Evolutionary conservation across 1,140 invertebrate genomes (phyloP).

Genomic region (Lithobius niger): DNA sequence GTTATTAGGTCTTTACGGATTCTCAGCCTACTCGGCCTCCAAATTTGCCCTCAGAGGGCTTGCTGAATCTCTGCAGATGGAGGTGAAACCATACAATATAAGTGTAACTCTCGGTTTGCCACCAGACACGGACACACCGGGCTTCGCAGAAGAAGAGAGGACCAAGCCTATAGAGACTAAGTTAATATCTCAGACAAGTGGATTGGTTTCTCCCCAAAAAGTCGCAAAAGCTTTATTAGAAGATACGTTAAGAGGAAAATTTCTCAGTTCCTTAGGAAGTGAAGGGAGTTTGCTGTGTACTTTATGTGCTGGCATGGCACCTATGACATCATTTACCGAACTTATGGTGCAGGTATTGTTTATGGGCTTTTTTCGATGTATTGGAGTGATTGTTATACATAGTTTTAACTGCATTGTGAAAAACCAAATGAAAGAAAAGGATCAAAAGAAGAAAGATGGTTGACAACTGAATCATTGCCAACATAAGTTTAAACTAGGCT

Average conservation of each 20-base stretch:
- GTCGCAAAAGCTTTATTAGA: slow-evolving; percentile 66
- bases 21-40: slow-evolving; percentile 73
- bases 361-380: too few species aligned
- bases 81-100: slow-evolving; percentile 70
- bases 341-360: slow-evolving; percentile 41
- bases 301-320: slow-evolving; percentile 69
- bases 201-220: slow-evolving; percentile 55
- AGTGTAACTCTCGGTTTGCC: slow-evolving; percentile 76
- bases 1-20: slow-evolving; percentile 80
- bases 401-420: too few species aligned
- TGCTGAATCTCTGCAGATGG: slow-evolving; percentile 86
- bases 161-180: slow-evolving; percentile 78
- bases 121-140: slow-evolving; percentile 95
- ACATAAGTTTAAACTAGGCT: too few species aligned
- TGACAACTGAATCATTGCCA: too few species aligned
- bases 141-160: slow-evolving; percentile 71
- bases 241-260: slow-evolving; percentile 67
- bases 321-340: slow-evolving; percentile 44
- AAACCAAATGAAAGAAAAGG: too few species aligned
- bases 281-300: slow-evolving; percentile 68
- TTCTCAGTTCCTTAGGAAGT: slow-evolving; percentile 65
- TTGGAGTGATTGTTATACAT: too few species aligned
- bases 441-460: too few species aligned
- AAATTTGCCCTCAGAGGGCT: slow-evolving; percentile 93
- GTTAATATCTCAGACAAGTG: slow-evolving; percentile 66